Base-by-base conservation (phyloP, 1,140 invertebrate genomes). In the Drosophila arizonae region DNA sequence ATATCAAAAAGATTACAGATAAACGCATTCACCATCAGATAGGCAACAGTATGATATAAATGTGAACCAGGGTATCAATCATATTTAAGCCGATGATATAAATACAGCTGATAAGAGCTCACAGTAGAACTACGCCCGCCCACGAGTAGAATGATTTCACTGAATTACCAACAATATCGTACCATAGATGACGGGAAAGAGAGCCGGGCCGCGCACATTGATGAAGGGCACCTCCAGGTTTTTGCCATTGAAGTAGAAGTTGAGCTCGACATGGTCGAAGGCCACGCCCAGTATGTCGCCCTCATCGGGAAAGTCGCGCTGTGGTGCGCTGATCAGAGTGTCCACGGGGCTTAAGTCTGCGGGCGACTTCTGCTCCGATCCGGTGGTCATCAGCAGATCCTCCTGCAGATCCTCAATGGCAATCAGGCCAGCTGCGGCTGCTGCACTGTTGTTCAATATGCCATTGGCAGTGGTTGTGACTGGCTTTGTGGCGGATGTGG, bases 241-340 rank as follows among this genome's bases (percentile, higher is more conserved):
- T 90, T 95, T 96, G 5, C 98, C 98, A 93, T 99, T 99, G 17
- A 98, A 92, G 92, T 95, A 99, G 93, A 99, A 99, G 92, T 98
- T 99, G 33, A 99, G 92, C 91, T 99, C 97, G 61, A 99, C 95
- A 92, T 99, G 99, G 92, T 99, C 98, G 92, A 97, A 99, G 3
- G 97, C 95, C 17, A 99, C 93, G 52, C 98, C 98, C 86, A 99
- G 94, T 67, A 98, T 95, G 92, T 99, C 98, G 56, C 98, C 98
- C 93, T 99, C 99, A 90, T 97, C 95, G 13, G 96, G 94, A 66
- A 95, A 94, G 92, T 76, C 66, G 0, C 74, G 77, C 33, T 79
- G 76, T 3, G 85, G 77, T 10, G 76, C 57, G 11, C 52, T 48
- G 4, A 77, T 70, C n/a, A 78, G 50, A 0, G 43, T 68, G 15